phyloP scores from a whole-genome alignment of 92 coral and sea anemone genomes.

The Bergia sp. region DNA sequence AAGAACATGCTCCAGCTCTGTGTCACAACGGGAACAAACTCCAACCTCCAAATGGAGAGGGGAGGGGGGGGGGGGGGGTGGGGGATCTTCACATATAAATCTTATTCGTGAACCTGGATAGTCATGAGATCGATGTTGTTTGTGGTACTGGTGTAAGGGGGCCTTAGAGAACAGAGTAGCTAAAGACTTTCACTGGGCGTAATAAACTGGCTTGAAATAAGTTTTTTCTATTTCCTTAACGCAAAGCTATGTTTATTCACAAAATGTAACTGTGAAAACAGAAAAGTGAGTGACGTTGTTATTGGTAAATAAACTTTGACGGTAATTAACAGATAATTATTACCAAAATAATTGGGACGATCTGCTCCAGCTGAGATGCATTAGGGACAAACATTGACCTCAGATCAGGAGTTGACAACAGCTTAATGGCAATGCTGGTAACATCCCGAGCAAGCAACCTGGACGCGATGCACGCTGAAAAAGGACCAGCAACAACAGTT shows the following conservation, averaged over 20 bases:
- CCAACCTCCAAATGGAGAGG: too few species aligned
- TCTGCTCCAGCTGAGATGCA: conserved; percentile 21
- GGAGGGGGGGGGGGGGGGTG: too few species aligned
- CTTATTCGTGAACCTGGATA: too few species aligned
- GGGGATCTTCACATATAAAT: too few species aligned
- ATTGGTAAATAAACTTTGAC: neutral
- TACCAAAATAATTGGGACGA: conserved; percentile 30
- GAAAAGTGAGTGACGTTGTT: neutral
- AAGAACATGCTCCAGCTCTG: too few species aligned
- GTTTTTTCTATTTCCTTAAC: too few species aligned
- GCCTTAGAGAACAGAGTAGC: too few species aligned
- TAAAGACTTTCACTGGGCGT: too few species aligned
- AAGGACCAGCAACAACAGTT: neutral
- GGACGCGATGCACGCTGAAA: conserved; percentile 23
- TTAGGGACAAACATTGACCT: conserved; percentile 15
- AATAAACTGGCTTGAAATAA: too few species aligned
- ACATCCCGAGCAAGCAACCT: conserved; percentile 5
- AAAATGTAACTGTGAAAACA: neutral
- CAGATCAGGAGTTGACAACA: conserved; percentile 21
- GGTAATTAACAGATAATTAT: neutral
- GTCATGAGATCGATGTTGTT: too few species aligned
- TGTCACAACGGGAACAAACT: too few species aligned
- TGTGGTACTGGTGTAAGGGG: too few species aligned
- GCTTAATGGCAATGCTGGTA: neutral
- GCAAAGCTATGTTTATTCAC: neutral